These are phyloP conservation scores for Oryzias melastigma DNA, from an alignment of 2,113 vertebrate genomes.

Conservation along the genomic window DNA sequence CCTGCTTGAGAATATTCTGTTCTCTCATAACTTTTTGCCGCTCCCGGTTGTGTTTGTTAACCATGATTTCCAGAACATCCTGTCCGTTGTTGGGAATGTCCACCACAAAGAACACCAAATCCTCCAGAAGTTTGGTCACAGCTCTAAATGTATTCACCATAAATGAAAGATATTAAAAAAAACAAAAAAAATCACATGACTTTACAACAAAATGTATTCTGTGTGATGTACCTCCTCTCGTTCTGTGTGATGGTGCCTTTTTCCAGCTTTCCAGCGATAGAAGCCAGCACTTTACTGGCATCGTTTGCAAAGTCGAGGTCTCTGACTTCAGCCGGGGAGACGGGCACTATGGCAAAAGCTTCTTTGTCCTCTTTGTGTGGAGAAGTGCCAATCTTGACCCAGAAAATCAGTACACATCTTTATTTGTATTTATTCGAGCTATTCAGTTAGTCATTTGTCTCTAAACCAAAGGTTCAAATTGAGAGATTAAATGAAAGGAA, in stretches of 20 bases:
- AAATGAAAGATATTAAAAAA: slow-evolving; percentile 5
- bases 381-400: slow-evolving; percentile 91
- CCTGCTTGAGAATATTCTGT: slow-evolving; percentile 99
- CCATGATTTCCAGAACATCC: slow-evolving; percentile 94
- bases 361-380: slow-evolving; percentile 97
- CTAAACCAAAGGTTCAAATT: background rate
- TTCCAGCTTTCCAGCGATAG: slow-evolving; percentile 95
- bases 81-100: slow-evolving; percentile 97
- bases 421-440: background rate
- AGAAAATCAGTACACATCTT: slow-evolving; percentile 1
- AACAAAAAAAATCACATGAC: background rate
- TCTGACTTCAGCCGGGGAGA: slow-evolving; percentile 95
- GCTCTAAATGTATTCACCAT: slow-evolving; percentile 80
- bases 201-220: background rate
- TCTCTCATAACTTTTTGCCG: slow-evolving; percentile 98
- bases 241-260: slow-evolving; percentile 99
- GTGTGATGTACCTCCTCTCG: slow-evolving; percentile 85
- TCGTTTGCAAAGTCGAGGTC: slow-evolving; percentile 99
- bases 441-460: too few species aligned
- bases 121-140: slow-evolving; percentile 96
- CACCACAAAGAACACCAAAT: slow-evolving; percentile 97
- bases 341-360: slow-evolving; percentile 96
- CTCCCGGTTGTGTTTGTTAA: slow-evolving; percentile 97
- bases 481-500: background rate
- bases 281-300: slow-evolving; percentile 96